Evolutionary conservation across 2,113 vertebrate species (phyloP), one percentile per base, ranked within the genome.

Genomic region (Hemibagrus wyckioides): DNA sequence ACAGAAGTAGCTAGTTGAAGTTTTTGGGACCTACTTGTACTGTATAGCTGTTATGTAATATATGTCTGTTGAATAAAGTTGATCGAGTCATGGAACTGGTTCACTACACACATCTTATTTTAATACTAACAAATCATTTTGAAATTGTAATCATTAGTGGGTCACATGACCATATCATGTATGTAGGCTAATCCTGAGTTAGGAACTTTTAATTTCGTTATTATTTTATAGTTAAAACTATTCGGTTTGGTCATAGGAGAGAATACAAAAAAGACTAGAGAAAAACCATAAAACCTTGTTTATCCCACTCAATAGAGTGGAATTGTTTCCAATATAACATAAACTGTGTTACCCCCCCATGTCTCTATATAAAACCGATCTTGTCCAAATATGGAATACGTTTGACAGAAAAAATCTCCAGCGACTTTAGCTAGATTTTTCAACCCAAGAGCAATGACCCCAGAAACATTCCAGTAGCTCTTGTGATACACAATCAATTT

Each of bases 401-500:
- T n/a, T 30, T 30, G 2, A 48, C 23, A 17, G 25, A 14, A 30
- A 0, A 17, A 77, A 50, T 50, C 23, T 52, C 7, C 25, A 11
- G 30, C 44, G 36, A 4, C 69, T 59, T 75, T 19, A n/a, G 52
- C 7, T 61, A 25, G 25, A 44, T 25, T 48, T 54, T 54, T 86
- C n/a, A 61, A 23, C 75, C 50, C 33, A 54, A 48, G 61, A 59
- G 80, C 23, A 67, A 30, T 2, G 33, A 41, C 30, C 63, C 75
- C 7, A 41, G 2, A 50, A 52, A 61, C 50, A 44, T 69, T 73
- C 23, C 10, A 85, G 59, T 82, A 19, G 19, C 56, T 65, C 77
- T 76, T 25, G 9, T 71, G 88, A 82, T 85, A 85, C 67, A 87
- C 77, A 50, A 56, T 28, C 36, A 33, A 48, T 87, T 83, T 85